Base-by-base conservation (phyloP, 1,140 invertebrate genomes). In the Probaryconus sp. region DNA sequence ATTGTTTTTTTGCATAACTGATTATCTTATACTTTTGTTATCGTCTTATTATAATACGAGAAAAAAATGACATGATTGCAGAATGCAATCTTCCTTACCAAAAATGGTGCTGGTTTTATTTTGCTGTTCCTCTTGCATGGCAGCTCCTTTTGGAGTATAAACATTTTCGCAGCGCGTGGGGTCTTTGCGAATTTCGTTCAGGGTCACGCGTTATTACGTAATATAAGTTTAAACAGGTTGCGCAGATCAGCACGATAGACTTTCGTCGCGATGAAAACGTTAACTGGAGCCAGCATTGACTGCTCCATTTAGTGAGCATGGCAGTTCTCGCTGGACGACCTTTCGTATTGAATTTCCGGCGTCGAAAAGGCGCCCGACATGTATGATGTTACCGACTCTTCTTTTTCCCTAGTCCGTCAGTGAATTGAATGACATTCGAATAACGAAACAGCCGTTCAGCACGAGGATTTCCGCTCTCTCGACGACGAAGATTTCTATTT, bases 291-390 rank as follows among this genome's bases (percentile, higher is more conserved):
- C 64, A 51, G 31, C 61, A 48, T 67, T 33, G 51, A 30, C n/a
- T 47, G 43, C 35, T 55, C 45, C 17, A 30, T 51, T 51, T 42
- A 51, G 33, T 17, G 67, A 26, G 24, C 40, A n/a, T n/a, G n/a
- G n/a, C n/a, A n/a, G n/a, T n/a, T n/a, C n/a, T n/a, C n/a, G 11
- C 43, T 17, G 43, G 21, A 47, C 35, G 40, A 65, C 53, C 56
- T 63, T 58, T 73, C 60, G 77, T 79, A 72, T 81, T 76, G 33
- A 77, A 70, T 83, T 83, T 79, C 81, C 69, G 77, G 70, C 75
- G 69, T 73, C 74, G 73, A 74, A 73, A 77, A 80, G 64, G 53
- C 53, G 50, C 78, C 45, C 48, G 50, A 21, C 51, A 35, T 69
- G 75, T 81, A 81, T 82, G 78, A 81, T 76, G 77, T 82, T 82